Percentiles rank a stretch among this genome's conserved stretches.
Evolutionary conservation across 1,140 invertebrate species (phyloP).

Genomic region (Anastrepha obliqua): DNA sequence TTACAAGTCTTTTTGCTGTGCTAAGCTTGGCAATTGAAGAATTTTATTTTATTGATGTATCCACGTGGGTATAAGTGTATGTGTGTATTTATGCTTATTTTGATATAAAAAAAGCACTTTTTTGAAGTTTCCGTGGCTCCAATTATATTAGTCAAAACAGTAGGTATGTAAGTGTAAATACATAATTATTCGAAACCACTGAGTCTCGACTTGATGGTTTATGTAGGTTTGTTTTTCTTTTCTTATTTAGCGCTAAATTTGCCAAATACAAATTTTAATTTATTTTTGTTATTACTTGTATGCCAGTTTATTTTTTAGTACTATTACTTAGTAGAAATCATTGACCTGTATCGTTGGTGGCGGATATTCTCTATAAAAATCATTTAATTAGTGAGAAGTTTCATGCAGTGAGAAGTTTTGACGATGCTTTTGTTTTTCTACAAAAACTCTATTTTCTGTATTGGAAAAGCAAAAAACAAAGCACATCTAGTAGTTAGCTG

Average conservation of each 20-base stretch:
- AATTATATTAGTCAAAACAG: not conserved
- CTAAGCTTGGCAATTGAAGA: not conserved
- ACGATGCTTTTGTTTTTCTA: too few species aligned
- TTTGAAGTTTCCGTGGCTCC: not conserved
- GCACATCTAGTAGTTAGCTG: too few species aligned
- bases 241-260: not conserved
- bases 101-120: not conserved
- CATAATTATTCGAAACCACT: too few species aligned
- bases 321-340: not conserved
- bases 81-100: not conserved
- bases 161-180: too few species aligned
- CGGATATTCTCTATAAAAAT: not conserved
- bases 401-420: too few species aligned
- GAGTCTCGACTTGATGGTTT: not conserved
- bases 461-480: too few species aligned
- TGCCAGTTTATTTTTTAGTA: not conserved
- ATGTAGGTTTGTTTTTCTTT: not conserved
- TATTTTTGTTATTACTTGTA: not conserved
- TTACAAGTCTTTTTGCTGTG: constrained; percentile 1
- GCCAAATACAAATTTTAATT: not conserved
- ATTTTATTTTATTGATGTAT: not conserved
- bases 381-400: too few species aligned
- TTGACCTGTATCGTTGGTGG: not conserved
- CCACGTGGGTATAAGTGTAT: not conserved
- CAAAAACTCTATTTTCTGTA: too few species aligned